These are phyloP conservation scores for Didymodactylos carnosus DNA, from an alignment of 2,888 invertebrate species.

Conservation along the genomic window DNA sequence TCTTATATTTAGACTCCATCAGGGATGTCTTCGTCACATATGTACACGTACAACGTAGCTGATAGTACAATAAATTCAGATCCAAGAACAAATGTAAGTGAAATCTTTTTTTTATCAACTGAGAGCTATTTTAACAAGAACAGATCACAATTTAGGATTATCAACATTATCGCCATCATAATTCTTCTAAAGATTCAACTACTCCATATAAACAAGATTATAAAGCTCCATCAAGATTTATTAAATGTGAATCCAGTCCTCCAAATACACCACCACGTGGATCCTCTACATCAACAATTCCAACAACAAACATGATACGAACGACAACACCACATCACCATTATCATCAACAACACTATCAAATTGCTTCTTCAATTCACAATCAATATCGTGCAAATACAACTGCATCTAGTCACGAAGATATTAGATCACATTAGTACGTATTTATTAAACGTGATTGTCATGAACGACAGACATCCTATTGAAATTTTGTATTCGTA, in stretches of 20 bases:
- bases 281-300: too few species aligned
- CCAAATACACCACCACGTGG: background rate
- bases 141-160: background rate
- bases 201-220: background rate
- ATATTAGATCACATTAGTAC: background rate
- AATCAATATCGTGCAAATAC: background rate
- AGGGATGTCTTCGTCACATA: slow-evolving; percentile 68
- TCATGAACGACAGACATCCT: too few species aligned
- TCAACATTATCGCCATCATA: background rate
- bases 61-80: too few species aligned
- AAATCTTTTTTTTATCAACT: too few species aligned
- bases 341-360: background rate
- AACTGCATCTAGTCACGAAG: background rate
- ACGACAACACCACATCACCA: background rate
- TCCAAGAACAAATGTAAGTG: background rate
- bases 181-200: too few species aligned
- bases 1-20: slow-evolving; percentile 54
- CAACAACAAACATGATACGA: background rate
- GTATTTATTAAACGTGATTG: too few species aligned
- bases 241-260: slow-evolving; percentile 16
- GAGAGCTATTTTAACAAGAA: too few species aligned
- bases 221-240: slow-evolving; percentile 17
- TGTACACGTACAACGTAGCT: slow-evolving; percentile 46
- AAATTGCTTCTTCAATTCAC: background rate
- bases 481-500: too few species aligned